These are phyloP conservation scores for Rhaphigaster nebulosa DNA, from an alignment of 2,888 invertebrate genomes.

Conservation along the genomic window DNA sequence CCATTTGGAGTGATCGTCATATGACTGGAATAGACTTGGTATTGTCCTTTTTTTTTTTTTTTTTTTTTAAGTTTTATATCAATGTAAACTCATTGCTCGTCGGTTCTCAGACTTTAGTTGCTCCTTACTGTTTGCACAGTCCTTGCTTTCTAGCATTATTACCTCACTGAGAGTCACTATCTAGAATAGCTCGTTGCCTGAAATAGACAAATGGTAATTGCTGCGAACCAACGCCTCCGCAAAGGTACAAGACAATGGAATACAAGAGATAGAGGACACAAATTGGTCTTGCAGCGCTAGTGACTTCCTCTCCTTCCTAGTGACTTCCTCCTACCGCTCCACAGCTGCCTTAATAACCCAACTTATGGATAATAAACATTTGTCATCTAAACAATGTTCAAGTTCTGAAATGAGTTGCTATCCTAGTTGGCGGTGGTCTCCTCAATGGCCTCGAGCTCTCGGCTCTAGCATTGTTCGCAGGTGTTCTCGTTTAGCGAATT, in stretches of 20 bases:
- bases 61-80: too few species aligned
- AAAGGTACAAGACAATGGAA: background rate
- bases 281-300: background rate
- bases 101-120: too few species aligned
- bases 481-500: background rate
- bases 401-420: background rate
- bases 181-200: background rate
- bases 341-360: background rate
- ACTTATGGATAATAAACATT: constrained; percentile 15
- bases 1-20: too few species aligned
- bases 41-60: too few species aligned
- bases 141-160: background rate
- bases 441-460: background rate
- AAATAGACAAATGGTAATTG: background rate
- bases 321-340: background rate
- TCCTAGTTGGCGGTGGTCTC: background rate
- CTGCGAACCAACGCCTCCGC: background rate
- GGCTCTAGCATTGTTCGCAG: background rate
- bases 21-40: too few species aligned
- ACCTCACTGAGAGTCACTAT: background rate
- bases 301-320: background rate
- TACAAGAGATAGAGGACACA: background rate
- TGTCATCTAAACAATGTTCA: background rate
- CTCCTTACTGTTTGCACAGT: too few species aligned
- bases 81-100: too few species aligned